These are phyloP conservation scores for Periophthalmodon schlosseri DNA, from an alignment of 2,113 vertebrate genomes.

Conservation along the genomic window DNA sequence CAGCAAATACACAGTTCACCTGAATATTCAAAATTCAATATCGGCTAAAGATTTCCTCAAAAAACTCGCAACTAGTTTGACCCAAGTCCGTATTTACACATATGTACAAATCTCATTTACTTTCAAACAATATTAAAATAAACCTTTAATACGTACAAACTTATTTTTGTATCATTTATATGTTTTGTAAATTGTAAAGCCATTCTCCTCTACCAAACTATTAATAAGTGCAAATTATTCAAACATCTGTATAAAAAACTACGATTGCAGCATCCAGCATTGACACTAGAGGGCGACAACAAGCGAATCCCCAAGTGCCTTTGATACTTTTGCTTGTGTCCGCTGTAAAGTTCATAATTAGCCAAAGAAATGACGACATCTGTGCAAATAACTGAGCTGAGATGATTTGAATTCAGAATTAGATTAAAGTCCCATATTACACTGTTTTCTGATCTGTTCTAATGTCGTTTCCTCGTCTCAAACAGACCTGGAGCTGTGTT, in stretches of 20 bases:
- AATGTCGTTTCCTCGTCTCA: no score
- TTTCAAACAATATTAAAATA: constrained; percentile 87
- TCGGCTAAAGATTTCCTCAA: constrained; percentile 81
- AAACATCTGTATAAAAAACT: constrained; percentile 69
- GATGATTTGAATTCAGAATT: constrained; percentile 38
- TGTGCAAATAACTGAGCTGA: constrained; percentile 82
- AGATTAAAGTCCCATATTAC: not conserved
- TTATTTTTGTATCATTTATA: constrained; percentile 67
- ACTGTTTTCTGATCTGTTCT: no score
- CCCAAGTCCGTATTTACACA: constrained; percentile 79
- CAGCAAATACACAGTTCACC: constrained; percentile 73
- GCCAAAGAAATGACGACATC: constrained; percentile 62
- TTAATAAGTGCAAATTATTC: constrained; percentile 88
- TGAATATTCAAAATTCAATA: constrained; percentile 89
- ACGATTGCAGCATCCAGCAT: constrained; percentile 85
- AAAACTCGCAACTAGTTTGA: constrained; percentile 73
- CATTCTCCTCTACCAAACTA: constrained; percentile 83
- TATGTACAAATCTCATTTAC: constrained; percentile 81
- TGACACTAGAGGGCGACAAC: constrained; percentile 75
- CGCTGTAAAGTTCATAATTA: constrained; percentile 34
- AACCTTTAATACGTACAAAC: constrained; percentile 87
- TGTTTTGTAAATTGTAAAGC: constrained; percentile 80
- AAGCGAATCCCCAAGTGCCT: constrained; percentile 71
- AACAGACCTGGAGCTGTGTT: no score
- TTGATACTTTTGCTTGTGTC: constrained; percentile 57